Evolutionary conservation across 2,888 invertebrate species (phyloP), one percentile per base, ranked within the genome.

Genomic region (Acanthosepion pharaonis): DNA sequence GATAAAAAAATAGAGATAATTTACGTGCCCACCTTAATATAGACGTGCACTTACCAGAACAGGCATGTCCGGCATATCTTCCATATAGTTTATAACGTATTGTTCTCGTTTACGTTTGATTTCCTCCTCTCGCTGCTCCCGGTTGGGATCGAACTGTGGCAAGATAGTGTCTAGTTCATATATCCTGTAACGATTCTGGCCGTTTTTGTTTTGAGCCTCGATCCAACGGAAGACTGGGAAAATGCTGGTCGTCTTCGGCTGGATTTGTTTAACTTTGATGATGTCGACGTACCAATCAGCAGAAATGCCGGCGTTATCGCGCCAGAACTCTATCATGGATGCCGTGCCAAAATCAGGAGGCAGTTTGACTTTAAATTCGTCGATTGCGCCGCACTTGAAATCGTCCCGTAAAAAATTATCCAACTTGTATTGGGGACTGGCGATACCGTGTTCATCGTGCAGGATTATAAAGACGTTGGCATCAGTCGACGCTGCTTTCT

Each of bases 171-270:
- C 97, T 95, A 96, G 97, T 95, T 97, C 96, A 42, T 96, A 95
- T 59, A 98, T 96, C 53, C 96, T 94, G 95, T 97, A 97, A 64
- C 96, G 96, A 78, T 78, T 78, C n/a, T 78, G n/a, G n/a, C 18
- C 78, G 3, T 9, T 9, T 6, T n/a, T n/a, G 55, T 96, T 96
- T 92, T 97, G 96, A 1, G 97, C 95, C 59, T 96, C 96, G 94
- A 98, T 97, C 97, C 98, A 98, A 28, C 97, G 96, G 95, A 97
- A 96, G 8, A 98, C 96, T 0, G 98, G 98, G 95, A 97, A 97
- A 42, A 96, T 96, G 94, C 95, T 97, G 28, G 95, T 96, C 28
- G 96, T 95, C 93, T 96, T 96, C 0, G 96, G 96, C 42, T 95
- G 95, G 28, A 96, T 94, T 94, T 96, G 96, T 94, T 96, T 96